Evolutionary conservation across 2,113 vertebrate genomes (phyloP), one percentile per base, ranked within the genome.

Genomic region (Hippocampus abdominalis): DNA sequence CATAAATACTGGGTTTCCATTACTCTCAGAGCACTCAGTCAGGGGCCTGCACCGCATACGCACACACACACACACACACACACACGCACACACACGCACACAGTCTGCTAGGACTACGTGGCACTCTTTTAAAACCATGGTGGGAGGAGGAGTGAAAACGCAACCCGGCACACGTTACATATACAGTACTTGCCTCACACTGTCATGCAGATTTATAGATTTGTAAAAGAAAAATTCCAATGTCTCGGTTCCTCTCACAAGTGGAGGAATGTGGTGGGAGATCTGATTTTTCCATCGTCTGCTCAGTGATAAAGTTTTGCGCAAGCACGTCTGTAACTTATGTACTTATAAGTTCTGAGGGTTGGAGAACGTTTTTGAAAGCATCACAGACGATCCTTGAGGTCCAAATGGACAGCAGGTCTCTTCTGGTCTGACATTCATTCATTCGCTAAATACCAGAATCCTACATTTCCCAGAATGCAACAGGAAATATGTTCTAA

Each of bases 1-100:
- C 70, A 86, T 88, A 88, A 89, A 90, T 89, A 84, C 81, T 79
- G 81, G 83, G 81, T 91, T 92, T 90, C 90, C 85, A 88, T 91
- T 90, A 86, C 83, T 82, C 67, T 74, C 77, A 65, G 59, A 88
- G 72, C 67, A 44, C 79, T 62, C 79, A 80, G 73, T 69, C 64
- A 21, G 51, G 69, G 61, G 72, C 76, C 25, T 74, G 64, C 75
- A 69, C 70, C 74, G 71, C 81, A 84, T 76, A 79, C 72, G 79
- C 72, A 71, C 56, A 74, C 70, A 62, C 72, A 76, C 59, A 76
- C 66, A 70, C 80, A 80, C 51, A 51, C 69, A 69, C 72, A 71
- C 68, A 68, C 74, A 81, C 69, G 80, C 71, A 84, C 74, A 77
- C 70, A 70, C 73, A 81, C 71, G 75, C 69, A 84, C 73, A 77